Base-by-base conservation (phyloP, 2,113 vertebrate species). In the Siniperca chuatsi region DNA sequence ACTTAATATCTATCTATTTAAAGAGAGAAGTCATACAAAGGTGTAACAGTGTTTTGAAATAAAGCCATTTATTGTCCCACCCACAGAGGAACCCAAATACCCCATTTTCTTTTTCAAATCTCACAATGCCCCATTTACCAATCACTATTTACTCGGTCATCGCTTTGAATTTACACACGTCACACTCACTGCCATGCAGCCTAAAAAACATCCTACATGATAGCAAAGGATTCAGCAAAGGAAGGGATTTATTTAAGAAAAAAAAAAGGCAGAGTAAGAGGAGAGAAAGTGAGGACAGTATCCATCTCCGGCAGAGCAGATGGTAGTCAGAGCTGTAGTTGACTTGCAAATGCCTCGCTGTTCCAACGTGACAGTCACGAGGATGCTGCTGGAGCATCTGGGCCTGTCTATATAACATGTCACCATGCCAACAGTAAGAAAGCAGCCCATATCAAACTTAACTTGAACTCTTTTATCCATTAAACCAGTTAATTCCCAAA, bases 321-420 rank as follows among this genome's bases (percentile, higher is more conserved):
- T 95, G 95, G 95, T 90, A 55, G 87, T 81, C 89, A 81, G 87
- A 93, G 91, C 91, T 58, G 84, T 90, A 78, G 81, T 89, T 89
- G 92, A 95, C 92, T 95, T 94, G 94, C 92, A 92, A 94, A 94
- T 92, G 91, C 57, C 73, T 87, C 21, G 68, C 86, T 79, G 83
- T 91, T 93, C 87, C 91, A 84, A 84, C 90, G 78, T 87, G 84
- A 90, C 88, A 87, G 91, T 90, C 90, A 90, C 79, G 61, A 81
- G 87, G 88, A 90, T 72, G 88, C 58, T 72, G 84, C 79, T 62
- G 84, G 75, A 90, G 83, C 94, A 95, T 95, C 93, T 96, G 94
- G 93, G 86, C 89, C 91, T 83, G 92, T 89, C 93, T 89, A 33
- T 83, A 37, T 73, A 74, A 89, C 79, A 67, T 79, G 82, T 89